Conservation (phyloP, 2,888 invertebrate genomes). For the Callinectes sapidus region DNA sequence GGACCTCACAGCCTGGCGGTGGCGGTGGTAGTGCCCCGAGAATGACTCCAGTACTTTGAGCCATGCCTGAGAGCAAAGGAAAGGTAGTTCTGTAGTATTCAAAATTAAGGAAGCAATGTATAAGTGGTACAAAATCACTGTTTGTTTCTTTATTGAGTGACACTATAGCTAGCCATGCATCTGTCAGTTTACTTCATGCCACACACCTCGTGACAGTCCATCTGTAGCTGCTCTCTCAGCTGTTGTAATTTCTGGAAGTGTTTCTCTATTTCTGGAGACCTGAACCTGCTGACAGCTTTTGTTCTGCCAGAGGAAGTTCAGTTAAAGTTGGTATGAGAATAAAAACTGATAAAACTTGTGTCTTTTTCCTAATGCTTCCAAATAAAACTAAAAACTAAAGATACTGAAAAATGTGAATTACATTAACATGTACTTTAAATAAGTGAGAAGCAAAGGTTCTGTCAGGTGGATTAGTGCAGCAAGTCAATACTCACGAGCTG, state of each 20-base stretch:
- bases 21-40: slow-evolving; percentile 72
- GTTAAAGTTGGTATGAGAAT: background rate
- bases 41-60: slow-evolving; percentile 71
- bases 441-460: background rate
- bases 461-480: background rate
- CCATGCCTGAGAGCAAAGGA: slow-evolving; percentile 75
- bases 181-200: background rate
- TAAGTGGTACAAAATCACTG: background rate
- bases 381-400: background rate
- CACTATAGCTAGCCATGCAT: too few species aligned
- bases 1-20: slow-evolving; percentile 74
- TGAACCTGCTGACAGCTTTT: slow-evolving; percentile 76
- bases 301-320: slow-evolving; percentile 74
- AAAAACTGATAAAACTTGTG: background rate
- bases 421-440: background rate
- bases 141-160: background rate
- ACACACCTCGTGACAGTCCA: slow-evolving; percentile 73
- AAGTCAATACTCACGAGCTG: slow-evolving; percentile 75
- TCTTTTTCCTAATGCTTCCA: background rate
- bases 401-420: background rate
- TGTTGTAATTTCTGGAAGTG: slow-evolving; percentile 74
- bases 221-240: slow-evolving; percentile 75
- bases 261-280: slow-evolving; percentile 75
- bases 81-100: too few species aligned
- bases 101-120: background rate